Base-by-base conservation (phyloP, 1,140 invertebrate genomes). In the Tachypleus tridentatus region DNA sequence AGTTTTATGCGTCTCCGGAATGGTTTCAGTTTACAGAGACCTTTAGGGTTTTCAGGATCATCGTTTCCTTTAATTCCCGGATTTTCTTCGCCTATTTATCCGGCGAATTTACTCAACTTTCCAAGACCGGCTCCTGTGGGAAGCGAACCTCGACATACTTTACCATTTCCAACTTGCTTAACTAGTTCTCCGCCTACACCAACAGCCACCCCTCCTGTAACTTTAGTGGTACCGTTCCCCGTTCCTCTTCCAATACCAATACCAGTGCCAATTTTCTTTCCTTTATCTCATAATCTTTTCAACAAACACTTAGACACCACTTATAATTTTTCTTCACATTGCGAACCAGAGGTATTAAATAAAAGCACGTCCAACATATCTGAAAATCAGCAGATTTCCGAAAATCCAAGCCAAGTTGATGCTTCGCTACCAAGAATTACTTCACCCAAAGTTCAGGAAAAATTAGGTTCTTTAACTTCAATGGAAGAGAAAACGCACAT, bases 181-280 rank as follows among this genome's bases (percentile, higher is more conserved):
- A 10, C n/a, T 29, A 57, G 9, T 52, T 8, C 58, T 49, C 58
- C 51, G 7, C 50, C 65, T 11, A 63, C n/a, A 3, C 53, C 65
- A 1, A 58, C 65, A 48, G 56, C 58, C 29, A 58, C 61, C 4
- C 66, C 67, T 47, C 67, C 67, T 4, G 62, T 66, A 3, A 69
- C 67, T 9, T 62, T 69, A 5, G 66, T 69, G 64, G 67, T 69
- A 3, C 67, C 67, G 3, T 69, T 64, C 51, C 67, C 67, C 5
- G 48, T 69, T 6, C 29, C 64, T 6, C 52, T 69, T 5, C 67
- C 67, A 8, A n/a, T 69, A n/a, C 67, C 67, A 48, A 52, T 69
- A 47, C 67, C 67, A 5, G 66, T 69, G 9, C 67, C 67, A 6
- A 6, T 69, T 4, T 57, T 64, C 6, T 62, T 69, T 49, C 67